phyloP scores from a whole-genome alignment of 1,140 invertebrate genomes.

The Ips typographus region DNA sequence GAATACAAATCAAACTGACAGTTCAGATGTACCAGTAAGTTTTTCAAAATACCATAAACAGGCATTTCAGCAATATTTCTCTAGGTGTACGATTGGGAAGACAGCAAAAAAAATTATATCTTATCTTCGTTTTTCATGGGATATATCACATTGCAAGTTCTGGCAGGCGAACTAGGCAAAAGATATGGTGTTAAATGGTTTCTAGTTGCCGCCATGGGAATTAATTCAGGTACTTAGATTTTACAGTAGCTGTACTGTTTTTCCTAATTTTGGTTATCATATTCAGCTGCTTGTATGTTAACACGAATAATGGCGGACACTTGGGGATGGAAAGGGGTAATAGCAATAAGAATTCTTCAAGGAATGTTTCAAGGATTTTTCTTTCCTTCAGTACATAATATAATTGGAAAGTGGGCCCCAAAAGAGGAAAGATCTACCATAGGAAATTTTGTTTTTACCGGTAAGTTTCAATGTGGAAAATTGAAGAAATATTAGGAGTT shows the following conservation, averaged over 20 bases:
- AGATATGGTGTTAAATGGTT: constrained; percentile 64
- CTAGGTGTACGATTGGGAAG: constrained; percentile 52
- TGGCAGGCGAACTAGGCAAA: constrained; percentile 68
- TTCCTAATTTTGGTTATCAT: background rate
- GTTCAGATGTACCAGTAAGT: constrained; percentile 49
- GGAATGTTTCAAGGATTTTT: constrained; percentile 44
- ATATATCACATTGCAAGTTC: constrained; percentile 60
- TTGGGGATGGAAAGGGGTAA: constrained; percentile 38
- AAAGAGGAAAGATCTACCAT: constrained; percentile 37
- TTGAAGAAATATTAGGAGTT: background rate
- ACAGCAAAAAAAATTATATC: constrained; percentile 53
- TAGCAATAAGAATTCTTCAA: constrained; percentile 40
- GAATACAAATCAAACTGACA: constrained; percentile 36
- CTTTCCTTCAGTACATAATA: constrained; percentile 41
- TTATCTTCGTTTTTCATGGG: constrained; percentile 71
- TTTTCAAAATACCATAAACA: background rate
- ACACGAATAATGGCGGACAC: constrained; percentile 43
- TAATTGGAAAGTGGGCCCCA: constrained; percentile 43
- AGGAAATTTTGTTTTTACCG: constrained; percentile 38
- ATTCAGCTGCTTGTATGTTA: constrained; percentile 53
- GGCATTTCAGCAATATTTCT: background rate
- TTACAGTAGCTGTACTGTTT: background rate
- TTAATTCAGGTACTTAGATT: constrained; percentile 48
- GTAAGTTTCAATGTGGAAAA: constrained; percentile 14
- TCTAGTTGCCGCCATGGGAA: constrained; percentile 59